A percentile compares a stretch with the other conserved stretches of the same genome.
Conservation (phyloP, 2,888 invertebrate species). For the Drosophila greeni region DNA sequence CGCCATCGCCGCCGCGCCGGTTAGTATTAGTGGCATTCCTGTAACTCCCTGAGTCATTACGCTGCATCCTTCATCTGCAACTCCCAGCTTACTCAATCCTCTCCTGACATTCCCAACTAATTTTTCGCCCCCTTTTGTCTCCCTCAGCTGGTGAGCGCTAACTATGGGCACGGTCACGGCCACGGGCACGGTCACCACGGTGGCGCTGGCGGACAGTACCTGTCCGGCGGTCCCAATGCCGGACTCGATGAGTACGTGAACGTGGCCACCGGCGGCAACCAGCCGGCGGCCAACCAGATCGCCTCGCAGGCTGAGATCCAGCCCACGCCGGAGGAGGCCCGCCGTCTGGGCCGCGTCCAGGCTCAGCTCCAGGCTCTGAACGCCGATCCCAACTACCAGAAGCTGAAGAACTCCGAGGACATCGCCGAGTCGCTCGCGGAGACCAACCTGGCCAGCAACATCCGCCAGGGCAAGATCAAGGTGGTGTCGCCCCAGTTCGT, state of each 20-base stretch:
- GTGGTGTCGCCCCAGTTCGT: slow-evolving; percentile 76
- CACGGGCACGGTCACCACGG: slow-evolving; percentile 1
- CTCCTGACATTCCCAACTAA: background rate
- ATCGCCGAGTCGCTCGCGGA: slow-evolving; percentile 76
- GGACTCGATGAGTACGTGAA: slow-evolving; percentile 74
- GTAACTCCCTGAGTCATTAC: background rate
- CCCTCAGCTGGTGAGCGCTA: slow-evolving; percentile 63
- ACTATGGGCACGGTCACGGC: slow-evolving; percentile 44
- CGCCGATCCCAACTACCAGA: slow-evolving; percentile 68
- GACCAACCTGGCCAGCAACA: slow-evolving; percentile 70
- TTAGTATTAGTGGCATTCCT: slow-evolving; percentile 53
- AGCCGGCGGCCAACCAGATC: slow-evolving; percentile 56
- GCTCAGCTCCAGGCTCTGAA: slow-evolving; percentile 71
- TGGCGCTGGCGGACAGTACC: slow-evolving; percentile 41
- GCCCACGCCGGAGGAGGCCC: slow-evolving; percentile 66
- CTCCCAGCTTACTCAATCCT: background rate
- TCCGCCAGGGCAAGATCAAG: slow-evolving; percentile 74
- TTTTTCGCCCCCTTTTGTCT: background rate
- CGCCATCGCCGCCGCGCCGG: slow-evolving; percentile 75
- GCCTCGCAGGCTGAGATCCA: slow-evolving; percentile 70
- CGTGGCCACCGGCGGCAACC: slow-evolving; percentile 62
- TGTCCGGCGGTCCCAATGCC: slow-evolving; percentile 49
- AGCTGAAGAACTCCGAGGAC: slow-evolving; percentile 74
- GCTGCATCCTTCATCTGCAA: slow-evolving; percentile 4
- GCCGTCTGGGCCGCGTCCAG: slow-evolving; percentile 67